Conservation (phyloP, 53 echinoderm and acorn worm genomes). For the Crossaster papposus region DNA sequence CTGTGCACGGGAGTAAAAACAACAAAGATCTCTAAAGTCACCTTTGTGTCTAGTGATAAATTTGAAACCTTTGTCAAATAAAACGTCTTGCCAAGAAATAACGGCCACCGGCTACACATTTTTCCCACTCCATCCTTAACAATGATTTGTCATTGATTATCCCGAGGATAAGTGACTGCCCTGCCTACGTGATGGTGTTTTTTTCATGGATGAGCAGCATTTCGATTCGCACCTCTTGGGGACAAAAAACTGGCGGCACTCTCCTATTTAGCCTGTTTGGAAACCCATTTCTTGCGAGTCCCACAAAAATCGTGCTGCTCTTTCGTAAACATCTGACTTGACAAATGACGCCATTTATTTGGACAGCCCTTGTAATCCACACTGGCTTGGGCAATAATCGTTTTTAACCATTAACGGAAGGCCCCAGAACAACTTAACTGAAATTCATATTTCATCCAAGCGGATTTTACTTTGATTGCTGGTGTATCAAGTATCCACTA, state of each 20-base stretch:
- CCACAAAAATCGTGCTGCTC: neutral
- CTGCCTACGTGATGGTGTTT: neutral
- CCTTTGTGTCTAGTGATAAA: neutral
- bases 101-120: neutral
- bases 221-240: constrained; percentile 1
- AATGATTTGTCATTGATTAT: neutral
- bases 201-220: neutral
- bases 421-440: neutral
- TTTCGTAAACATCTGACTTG: constrained; percentile 13
- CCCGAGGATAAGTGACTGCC: neutral
- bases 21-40: neutral
- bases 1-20: neutral
- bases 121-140: neutral
- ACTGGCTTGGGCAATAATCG: neutral
- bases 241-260: neutral
- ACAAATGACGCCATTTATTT: constrained; percentile 31
- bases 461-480: neutral
- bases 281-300: neutral
- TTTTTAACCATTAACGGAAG: neutral
- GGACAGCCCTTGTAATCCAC: neutral
- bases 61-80: constrained; percentile 1
- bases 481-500: neutral
- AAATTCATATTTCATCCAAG: neutral
- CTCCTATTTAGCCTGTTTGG: neutral
- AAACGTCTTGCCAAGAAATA: constrained; percentile 4